Evolutionary conservation across 2,113 vertebrate species (phyloP).

Genomic region (Protobothrops mucrosquamatus): DNA sequence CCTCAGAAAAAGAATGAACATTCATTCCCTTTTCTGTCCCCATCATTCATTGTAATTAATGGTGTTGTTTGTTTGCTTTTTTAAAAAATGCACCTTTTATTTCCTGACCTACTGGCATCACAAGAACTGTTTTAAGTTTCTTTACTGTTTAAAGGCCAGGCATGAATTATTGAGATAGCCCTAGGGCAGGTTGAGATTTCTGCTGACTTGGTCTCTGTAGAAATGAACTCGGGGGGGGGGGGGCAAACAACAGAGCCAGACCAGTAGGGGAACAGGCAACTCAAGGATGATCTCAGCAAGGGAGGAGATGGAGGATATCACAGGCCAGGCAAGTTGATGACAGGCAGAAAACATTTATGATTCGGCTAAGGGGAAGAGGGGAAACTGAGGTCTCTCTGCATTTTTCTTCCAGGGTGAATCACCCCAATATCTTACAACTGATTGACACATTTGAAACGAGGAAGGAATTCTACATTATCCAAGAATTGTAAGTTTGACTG

Average conservation of each 20-base stretch:
- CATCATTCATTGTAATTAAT: not conserved
- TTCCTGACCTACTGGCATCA: not conserved
- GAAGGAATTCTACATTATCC: slow-evolving; percentile 84
- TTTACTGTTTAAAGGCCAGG: slow-evolving; percentile 19
- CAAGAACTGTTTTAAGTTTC: slow-evolving; percentile 14
- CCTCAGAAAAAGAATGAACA: not conserved
- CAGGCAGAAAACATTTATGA: not conserved
- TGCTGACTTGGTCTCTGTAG: slow-evolving; percentile 26
- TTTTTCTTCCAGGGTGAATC: slow-evolving; percentile 71
- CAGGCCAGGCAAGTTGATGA: not conserved
- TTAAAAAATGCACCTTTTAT: not conserved
- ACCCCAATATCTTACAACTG: slow-evolving; percentile 82
- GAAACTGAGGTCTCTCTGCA: not conserved
- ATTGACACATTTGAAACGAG: slow-evolving; percentile 83
- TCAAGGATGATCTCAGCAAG: not conserved
- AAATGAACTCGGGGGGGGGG: not conserved
- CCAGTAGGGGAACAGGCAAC: not conserved
- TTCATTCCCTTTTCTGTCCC: not conserved
- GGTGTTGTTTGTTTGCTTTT: not conserved
- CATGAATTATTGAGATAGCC: slow-evolving; percentile 23
- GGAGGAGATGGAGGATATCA: not conserved
- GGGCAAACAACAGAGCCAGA: not conserved
- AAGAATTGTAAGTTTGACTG: slow-evolving; percentile 77
- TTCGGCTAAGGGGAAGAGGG: not conserved
- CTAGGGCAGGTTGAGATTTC: slow-evolving; percentile 1